A percentile compares a stretch with the other conserved stretches of the same genome.
phyloP scores from a whole-genome alignment of 1,140 invertebrate species.

The Rhagoletis pomonella region DNA sequence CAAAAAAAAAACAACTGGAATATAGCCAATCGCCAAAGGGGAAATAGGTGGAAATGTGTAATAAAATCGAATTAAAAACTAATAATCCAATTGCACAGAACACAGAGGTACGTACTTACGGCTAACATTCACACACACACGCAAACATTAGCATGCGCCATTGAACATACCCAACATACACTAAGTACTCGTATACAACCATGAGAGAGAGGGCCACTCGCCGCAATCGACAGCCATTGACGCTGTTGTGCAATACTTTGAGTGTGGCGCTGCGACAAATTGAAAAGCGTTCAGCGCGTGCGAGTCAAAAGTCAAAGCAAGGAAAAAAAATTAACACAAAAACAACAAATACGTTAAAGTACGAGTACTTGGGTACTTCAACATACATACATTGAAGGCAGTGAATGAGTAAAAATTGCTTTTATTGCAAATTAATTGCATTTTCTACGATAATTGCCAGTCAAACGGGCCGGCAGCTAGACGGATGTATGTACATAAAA shows the following conservation, averaged over 20 bases:
- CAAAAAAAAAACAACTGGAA: not conserved
- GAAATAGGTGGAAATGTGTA: conserved; percentile 46
- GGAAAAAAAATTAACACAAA: not conserved
- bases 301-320: not conserved
- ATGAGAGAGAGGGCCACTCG: not conserved
- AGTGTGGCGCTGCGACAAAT: conserved; percentile 6
- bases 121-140: not conserved
- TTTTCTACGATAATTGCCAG: conserved; percentile 46
- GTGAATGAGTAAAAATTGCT: not conserved
- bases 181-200: not conserved
- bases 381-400: not conserved
- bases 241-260: conserved; percentile 17
- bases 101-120: conserved; percentile 15
- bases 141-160: not conserved
- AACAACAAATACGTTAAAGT: not conserved
- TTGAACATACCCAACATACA: not conserved
- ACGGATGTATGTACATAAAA: too few relatives aligned
- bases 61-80: conserved; percentile 52
- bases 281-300: conserved; percentile 2
- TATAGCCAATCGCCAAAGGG: not conserved
- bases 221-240: not conserved
- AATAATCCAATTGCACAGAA: conserved; percentile 43
- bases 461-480: not conserved
- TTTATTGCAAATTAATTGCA: conserved; percentile 52
- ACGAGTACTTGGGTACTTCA: not conserved